phyloP scores from a whole-genome alignment of 2,797 vertebrate species.

The Heteromormyrus szaboi region DNA sequence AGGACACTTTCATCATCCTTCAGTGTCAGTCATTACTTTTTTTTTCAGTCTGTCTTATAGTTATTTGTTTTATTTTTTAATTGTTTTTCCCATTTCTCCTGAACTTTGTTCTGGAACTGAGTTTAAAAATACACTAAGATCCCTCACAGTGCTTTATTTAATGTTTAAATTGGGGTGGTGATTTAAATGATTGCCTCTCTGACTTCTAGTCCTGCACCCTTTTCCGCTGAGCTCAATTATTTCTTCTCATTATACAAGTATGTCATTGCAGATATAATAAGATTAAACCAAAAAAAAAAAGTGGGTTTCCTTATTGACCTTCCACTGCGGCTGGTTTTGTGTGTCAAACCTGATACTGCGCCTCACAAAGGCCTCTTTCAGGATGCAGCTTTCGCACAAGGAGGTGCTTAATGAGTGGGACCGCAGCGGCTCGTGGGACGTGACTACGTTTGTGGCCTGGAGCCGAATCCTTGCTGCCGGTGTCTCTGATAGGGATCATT shows the following conservation, averaged over 20 bases:
- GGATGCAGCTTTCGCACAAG: conserved; percentile 37
- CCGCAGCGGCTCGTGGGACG: conserved; percentile 38
- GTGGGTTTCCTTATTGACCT: conserved; percentile 45
- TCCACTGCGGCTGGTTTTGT: conserved; percentile 50
- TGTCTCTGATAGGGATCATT: neutral
- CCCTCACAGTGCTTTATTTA: neutral
- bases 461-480: neutral
- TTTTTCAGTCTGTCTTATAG: neutral
- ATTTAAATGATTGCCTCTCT: conserved; percentile 21
- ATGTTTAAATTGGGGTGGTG: neutral
- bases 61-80: neutral
- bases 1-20: neutral
- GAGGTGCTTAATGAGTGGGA: conserved; percentile 45
- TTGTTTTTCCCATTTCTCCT: neutral
- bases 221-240: conserved; percentile 37
- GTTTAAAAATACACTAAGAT: neutral
- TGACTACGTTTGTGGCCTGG: neutral
- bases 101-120: neutral
- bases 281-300: conserved; percentile 33
- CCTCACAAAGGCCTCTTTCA: conserved; percentile 50
- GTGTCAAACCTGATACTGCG: conserved; percentile 51
- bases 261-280: conserved; percentile 37
- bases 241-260: conserved; percentile 40
- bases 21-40: neutral
- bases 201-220: conserved; percentile 34